Evolutionary conservation across 2,888 invertebrate species (phyloP), one percentile per base, ranked within the genome.

Genomic region (Agrochola lychnidis): DNA sequence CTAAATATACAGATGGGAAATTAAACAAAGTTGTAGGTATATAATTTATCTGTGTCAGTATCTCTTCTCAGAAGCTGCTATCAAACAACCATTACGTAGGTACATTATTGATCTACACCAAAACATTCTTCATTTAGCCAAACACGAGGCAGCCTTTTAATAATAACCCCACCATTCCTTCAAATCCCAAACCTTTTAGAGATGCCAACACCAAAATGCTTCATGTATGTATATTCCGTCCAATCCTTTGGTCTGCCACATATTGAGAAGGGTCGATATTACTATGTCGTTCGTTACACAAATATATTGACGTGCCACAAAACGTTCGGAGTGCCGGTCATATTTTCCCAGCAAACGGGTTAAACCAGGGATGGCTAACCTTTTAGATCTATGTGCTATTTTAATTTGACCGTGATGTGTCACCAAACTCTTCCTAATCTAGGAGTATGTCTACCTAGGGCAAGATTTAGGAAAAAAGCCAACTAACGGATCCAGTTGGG

Each of bases 181-280:
- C 36, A 73, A 73, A 76, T 59, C 57, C 36, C 40, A n/a, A 74
- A 68, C 67, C 61, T 75, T 73, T 53, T 66, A 62, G 78, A 82
- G 57, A 78, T 63, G 48, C 66, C 57, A 72, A 48, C 25, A 70
- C 70, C 75, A 81, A 81, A 80, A 76, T 42, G 63, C 40, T 67
- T 71, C 78, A 59, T 73, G 74, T 81, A 73, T 74, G 71, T 78
- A 75, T 76, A 73, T 79, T 82, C 57, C 45, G 36, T 45, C 64
- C 77, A 80, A 82, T 73, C 76, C 76, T 81, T 76, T 76, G 84
- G 81, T 81, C 79, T 76, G 79, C 82, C 83, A 81, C 76, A 79
- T 81, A 84, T 82, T 88, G 88, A 88, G 82, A 75, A 87, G 89
- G 89, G 88, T 87, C 68, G 53, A 83, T 84, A 82, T 83, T 82